Conservation (phyloP, 1,140 invertebrate species). For the Zaprionus taronus region DNA sequence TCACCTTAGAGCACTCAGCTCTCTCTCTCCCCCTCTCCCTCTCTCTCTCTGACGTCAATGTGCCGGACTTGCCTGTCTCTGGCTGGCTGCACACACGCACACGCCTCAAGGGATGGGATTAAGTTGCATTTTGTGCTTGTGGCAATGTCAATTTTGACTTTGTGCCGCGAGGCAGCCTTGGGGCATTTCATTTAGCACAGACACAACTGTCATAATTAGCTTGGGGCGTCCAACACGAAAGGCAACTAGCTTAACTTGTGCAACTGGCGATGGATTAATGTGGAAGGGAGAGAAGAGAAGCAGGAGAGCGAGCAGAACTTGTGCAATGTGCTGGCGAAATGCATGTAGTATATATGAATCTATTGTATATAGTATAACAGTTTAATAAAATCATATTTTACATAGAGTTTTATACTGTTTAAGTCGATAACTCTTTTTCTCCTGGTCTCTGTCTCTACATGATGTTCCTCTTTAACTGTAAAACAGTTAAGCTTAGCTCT, state of each 20-base stretch:
- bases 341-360: not conserved
- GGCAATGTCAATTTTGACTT: not conserved
- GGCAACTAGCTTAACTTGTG: not conserved
- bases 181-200: conserved; percentile 5
- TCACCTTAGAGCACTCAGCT: not conserved
- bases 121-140: not conserved
- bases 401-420: not conserved
- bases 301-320: too few species aligned
- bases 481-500: not conserved
- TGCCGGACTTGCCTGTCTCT: not conserved
- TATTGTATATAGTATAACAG: not conserved
- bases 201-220: conserved; percentile 8
- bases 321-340: too few species aligned
- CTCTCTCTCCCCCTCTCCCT: not conserved
- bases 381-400: not conserved
- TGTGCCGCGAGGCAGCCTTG: not conserved
- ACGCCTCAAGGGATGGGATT: not conserved
- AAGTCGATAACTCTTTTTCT: not conserved
- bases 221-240: not conserved
- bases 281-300: not conserved
- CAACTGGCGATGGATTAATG: not conserved
- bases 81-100: not conserved
- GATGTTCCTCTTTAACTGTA: not conserved
- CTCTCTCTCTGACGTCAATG: conserved; percentile 1
- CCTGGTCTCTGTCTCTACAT: too few species aligned